Percentiles rank a stretch among this genome's conserved stretches.
Conservation (phyloP, 2,113 vertebrate genomes). For the Turnix velox region DNA sequence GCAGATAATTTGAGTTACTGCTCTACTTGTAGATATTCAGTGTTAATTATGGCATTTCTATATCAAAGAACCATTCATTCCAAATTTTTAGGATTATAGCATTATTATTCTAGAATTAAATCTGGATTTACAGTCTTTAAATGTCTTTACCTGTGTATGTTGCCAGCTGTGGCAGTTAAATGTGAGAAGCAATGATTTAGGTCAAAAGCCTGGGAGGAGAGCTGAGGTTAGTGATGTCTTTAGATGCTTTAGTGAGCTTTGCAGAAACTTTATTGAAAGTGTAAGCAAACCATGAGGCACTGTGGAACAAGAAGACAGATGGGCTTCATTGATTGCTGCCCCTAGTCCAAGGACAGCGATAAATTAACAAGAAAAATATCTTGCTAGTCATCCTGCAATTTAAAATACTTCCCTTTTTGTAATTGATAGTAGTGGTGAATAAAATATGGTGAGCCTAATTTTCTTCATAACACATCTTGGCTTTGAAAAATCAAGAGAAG, state of each 20-base stretch:
- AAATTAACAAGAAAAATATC: not conserved
- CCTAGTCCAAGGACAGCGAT: not conserved
- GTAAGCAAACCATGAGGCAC: not conserved
- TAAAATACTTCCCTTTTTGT: not conserved
- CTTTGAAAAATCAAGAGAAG: not conserved
- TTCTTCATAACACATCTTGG: not conserved
- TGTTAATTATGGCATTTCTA: not conserved
- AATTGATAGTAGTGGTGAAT: not conserved
- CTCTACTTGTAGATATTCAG: not conserved
- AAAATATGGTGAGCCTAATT: not conserved
- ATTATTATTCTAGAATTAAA: not conserved
- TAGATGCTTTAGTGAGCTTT: not conserved
- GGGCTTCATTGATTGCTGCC: not conserved
- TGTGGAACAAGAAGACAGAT: not conserved
- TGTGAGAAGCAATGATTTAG: not conserved
- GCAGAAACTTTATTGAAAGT: not conserved
- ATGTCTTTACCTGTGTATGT: rapidly evolving
- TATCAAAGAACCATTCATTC: not conserved
- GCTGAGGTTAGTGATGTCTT: not conserved
- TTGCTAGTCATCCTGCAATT: not conserved
- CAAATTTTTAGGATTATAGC: not conserved
- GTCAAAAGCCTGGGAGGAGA: not conserved
- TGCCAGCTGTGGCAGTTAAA: not conserved
- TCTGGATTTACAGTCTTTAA: not conserved
- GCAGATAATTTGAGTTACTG: not conserved